Conservation (phyloP, 2,888 invertebrate genomes). For the Dilophus febrilis region DNA sequence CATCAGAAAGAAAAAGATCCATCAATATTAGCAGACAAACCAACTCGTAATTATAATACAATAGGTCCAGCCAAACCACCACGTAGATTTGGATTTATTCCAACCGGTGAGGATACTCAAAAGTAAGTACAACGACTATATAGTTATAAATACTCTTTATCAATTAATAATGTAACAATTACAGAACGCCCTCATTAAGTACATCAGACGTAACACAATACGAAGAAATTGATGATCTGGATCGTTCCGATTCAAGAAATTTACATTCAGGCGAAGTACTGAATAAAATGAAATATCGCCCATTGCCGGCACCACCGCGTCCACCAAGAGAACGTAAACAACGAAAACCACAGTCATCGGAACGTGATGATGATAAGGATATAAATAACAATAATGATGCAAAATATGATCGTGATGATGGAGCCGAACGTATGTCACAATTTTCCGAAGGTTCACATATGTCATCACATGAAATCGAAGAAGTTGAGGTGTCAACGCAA, state of each 20-base stretch:
- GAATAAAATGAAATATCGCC: slow-evolving; percentile 69
- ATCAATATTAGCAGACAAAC: slow-evolving; percentile 36
- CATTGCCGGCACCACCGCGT: slow-evolving; percentile 70
- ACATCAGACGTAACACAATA: slow-evolving; percentile 27
- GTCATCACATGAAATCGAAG: slow-evolving; percentile 30
- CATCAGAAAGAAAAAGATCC: slow-evolving; percentile 29
- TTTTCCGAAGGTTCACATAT: slow-evolving; percentile 8
- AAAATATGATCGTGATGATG: slow-evolving; percentile 17
- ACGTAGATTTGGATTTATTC: slow-evolving; percentile 37
- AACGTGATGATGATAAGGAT: slow-evolving; percentile 7
- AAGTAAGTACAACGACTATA: no score
- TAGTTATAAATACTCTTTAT: no score
- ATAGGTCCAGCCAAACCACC: slow-evolving; percentile 41
- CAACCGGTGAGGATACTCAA: slow-evolving; percentile 36
- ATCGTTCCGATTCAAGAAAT: slow-evolving; percentile 31
- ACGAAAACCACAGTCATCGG: slow-evolving; percentile 25
- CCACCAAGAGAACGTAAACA: slow-evolving; percentile 50
- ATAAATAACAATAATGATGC: slow-evolving; percentile 10
- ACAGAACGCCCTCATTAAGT: slow-evolving; percentile 6
- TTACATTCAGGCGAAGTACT: slow-evolving; percentile 59
- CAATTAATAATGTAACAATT: no score
- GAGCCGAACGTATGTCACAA: slow-evolving; percentile 13
- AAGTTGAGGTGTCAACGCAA: slow-evolving; percentile 65
- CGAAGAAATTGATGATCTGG: slow-evolving; percentile 28
- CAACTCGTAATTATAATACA: slow-evolving; percentile 41